Evolutionary conservation across 2,113 vertebrate genomes (phyloP).

Genomic region (Athene cunicularia): DNA sequence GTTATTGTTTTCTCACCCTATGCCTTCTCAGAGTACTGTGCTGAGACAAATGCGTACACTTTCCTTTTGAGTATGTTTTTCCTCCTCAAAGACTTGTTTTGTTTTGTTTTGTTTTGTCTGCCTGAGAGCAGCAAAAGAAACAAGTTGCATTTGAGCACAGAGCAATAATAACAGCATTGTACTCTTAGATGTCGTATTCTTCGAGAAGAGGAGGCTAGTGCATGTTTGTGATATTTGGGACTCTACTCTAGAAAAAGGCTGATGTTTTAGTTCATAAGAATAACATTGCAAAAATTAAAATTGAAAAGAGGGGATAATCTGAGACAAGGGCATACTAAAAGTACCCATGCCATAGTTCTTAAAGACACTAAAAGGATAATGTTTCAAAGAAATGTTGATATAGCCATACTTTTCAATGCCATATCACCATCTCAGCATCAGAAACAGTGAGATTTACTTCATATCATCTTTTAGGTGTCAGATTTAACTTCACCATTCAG

Average conservation of each 20-base stretch:
- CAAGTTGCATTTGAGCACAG: background rate
- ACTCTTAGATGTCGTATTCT: background rate
- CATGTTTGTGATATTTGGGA: background rate
- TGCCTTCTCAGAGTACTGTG: background rate
- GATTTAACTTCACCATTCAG: background rate
- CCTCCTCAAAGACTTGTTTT: conserved; percentile 1
- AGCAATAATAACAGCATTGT: conserved; percentile 22
- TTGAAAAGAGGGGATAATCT: background rate
- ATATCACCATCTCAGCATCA: background rate
- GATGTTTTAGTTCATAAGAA: background rate
- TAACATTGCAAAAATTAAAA: background rate
- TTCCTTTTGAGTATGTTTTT: conserved; percentile 33
- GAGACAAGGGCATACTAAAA: background rate
- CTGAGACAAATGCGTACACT: background rate
- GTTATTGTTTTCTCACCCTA: background rate
- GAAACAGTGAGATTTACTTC: background rate
- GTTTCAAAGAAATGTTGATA: background rate
- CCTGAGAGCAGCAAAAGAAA: conserved; percentile 21
- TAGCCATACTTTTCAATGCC: background rate
- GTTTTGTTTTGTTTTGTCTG: conserved; percentile 1
- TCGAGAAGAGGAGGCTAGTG: background rate
- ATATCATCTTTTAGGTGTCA: background rate
- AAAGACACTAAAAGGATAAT: background rate
- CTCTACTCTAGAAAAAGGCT: background rate
- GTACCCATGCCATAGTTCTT: background rate